Percentiles rank a stretch among this genome's conserved stretches.
Evolutionary conservation across 1,140 invertebrate genomes (phyloP).

Genomic region (Plectrocnemia conspersa): DNA sequence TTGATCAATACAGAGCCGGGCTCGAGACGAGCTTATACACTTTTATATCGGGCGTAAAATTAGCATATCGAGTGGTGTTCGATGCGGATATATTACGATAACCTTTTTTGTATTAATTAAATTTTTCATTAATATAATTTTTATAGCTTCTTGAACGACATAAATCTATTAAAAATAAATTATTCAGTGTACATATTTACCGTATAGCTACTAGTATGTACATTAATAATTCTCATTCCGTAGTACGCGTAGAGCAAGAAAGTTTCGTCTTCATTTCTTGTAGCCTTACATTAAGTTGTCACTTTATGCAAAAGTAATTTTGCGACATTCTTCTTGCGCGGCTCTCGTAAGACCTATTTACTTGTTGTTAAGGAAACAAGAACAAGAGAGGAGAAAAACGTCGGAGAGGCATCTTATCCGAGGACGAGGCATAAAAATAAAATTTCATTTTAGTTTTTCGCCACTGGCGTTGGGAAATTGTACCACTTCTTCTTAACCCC

Average conservation of each 20-base stretch:
- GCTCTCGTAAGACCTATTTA: slow-evolving; percentile 5
- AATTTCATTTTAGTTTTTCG: slow-evolving; percentile 24
- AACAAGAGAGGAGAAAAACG: no score
- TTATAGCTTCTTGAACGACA: no score
- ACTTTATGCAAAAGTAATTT: slow-evolving; percentile 5
- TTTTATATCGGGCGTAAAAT: no score
- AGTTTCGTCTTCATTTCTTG: no score
- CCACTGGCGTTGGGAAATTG: slow-evolving; percentile 16
- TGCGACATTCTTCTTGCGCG: slow-evolving; percentile 1
- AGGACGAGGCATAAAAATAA: slow-evolving; percentile 4
- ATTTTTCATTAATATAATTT: no score
- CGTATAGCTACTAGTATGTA: no score
- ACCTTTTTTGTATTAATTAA: no score
- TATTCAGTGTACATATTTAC: no score
- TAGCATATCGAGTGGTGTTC: no score
- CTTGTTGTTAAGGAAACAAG: neutral
- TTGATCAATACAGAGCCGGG: slow-evolving; percentile 16
- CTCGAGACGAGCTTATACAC: no score
- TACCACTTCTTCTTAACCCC: neutral
- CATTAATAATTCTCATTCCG: neutral
- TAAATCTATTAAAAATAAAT: no score
- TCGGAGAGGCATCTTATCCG: slow-evolving; percentile 1
- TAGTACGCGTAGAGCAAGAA: neutral
- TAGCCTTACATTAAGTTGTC: slow-evolving; percentile 5
- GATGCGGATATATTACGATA: no score